Percentiles rank a stretch among this genome's conserved stretches.
Conservation (phyloP, 37 sponge, comb jelly and placozoan genomes). For the Aphrocallistes beatrix region DNA sequence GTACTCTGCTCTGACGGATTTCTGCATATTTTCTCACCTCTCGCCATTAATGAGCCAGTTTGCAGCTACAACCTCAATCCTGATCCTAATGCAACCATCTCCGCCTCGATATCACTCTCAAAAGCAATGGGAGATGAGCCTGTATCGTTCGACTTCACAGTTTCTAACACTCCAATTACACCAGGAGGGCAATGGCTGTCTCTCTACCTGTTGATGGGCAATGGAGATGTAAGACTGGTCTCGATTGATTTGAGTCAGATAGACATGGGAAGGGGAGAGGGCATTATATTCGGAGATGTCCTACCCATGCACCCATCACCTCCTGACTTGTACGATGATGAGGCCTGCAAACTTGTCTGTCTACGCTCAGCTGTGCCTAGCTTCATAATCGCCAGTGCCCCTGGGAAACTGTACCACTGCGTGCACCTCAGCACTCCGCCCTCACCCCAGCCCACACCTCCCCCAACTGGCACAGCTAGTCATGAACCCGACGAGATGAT, state of each 20-base stretch:
- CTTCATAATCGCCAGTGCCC: not conserved
- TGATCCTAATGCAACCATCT: not conserved
- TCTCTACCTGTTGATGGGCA: not conserved
- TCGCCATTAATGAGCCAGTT: not conserved
- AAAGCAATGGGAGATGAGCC: not conserved
- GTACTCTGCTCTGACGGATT: not conserved
- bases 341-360: not conserved
- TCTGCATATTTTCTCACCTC: not conserved
- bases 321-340: not conserved
- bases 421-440: not conserved
- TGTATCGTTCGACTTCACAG: conserved; percentile 11
- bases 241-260: not conserved
- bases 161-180: not conserved
- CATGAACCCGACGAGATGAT: not conserved
- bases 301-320: conserved; percentile 1
- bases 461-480: not conserved
- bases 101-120: not conserved
- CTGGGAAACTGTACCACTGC: not conserved
- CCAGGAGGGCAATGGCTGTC: conserved; percentile 6
- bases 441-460: not conserved
- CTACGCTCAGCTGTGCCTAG: not conserved
- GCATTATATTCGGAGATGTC: not conserved
- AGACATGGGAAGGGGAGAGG: not conserved
- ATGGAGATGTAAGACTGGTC: not conserved
- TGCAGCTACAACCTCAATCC: not conserved